These are phyloP conservation scores for Oscheius onirici DNA, from an alignment of 2,888 invertebrate genomes.

Conservation along the genomic window DNA sequence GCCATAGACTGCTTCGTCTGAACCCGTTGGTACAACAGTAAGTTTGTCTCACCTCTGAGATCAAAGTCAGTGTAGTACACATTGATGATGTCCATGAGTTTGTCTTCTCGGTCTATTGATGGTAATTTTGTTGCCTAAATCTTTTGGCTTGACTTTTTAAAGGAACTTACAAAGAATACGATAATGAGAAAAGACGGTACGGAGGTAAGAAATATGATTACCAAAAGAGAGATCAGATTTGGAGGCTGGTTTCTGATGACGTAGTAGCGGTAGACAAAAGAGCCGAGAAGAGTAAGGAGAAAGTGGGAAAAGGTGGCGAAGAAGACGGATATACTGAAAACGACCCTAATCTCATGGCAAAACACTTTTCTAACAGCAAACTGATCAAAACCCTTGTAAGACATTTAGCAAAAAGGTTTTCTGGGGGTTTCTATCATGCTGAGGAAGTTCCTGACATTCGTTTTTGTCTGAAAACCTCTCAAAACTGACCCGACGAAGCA, in stretches of 20 bases:
- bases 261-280: constrained; percentile 13
- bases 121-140: neutral
- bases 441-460: too few relatives aligned
- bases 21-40: neutral
- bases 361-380: too few relatives aligned
- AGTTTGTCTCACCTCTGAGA: neutral
- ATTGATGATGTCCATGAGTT: neutral
- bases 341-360: too few relatives aligned
- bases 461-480: too few relatives aligned
- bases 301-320: neutral
- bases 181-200: constrained; percentile 4
- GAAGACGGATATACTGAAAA: neutral
- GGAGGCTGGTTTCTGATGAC: constrained; percentile 9
- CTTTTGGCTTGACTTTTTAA: neutral
- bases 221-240: neutral
- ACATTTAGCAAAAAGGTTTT: too few relatives aligned
- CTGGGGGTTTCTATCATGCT: too few relatives aligned
- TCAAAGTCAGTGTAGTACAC: neutral
- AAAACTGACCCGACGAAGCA: constrained; percentile 20
- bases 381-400: too few relatives aligned
- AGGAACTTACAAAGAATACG: neutral
- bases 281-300: neutral
- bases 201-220: neutral
- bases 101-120: neutral
- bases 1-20: constrained; percentile 17